Evolutionary conservation across 2,113 vertebrate species (phyloP).

Genomic region (Channa maculata): DNA sequence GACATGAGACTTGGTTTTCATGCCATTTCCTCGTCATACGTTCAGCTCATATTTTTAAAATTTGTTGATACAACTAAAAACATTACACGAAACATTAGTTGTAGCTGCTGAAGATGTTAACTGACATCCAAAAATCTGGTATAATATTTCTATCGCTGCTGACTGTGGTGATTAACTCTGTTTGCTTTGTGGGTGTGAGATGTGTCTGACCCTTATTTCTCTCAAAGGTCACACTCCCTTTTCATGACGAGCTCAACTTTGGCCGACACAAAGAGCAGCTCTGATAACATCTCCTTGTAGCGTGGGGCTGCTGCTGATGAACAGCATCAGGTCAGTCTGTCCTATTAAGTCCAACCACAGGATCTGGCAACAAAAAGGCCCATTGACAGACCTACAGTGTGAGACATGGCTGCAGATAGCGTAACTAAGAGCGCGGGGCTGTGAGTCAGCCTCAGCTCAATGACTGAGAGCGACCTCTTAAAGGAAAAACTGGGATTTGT

Average conservation of each 20-base stretch:
- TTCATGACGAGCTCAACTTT: neutral
- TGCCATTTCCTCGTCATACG: too few relatives aligned
- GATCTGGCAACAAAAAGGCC: slow-evolving; percentile 43
- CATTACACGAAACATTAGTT: too few relatives aligned
- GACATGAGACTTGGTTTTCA: too few relatives aligned
- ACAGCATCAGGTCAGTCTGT: slow-evolving; percentile 20
- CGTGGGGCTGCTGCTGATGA: slow-evolving; percentile 16
- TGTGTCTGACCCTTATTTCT: neutral
- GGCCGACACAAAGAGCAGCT: neutral
- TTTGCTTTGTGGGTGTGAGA: neutral
- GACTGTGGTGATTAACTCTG: neutral
- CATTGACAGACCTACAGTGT: slow-evolving; percentile 31
- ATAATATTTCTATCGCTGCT: too few relatives aligned
- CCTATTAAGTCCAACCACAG: neutral
- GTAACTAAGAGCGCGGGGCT: slow-evolving; percentile 36
- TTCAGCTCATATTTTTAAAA: too few relatives aligned
- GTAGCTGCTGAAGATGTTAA: too few relatives aligned
- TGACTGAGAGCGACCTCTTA: too few relatives aligned
- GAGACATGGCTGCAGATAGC: slow-evolving; percentile 5
- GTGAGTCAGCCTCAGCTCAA: slow-evolving; percentile 28
- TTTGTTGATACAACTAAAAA: too few relatives aligned
- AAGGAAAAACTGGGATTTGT: too few relatives aligned
- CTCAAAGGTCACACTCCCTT: neutral
- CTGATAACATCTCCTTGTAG: neutral
- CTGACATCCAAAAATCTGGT: too few relatives aligned